Evolutionary conservation across 2,797 vertebrate genomes (phyloP).

Genomic region (Darevskia mixta): DNA sequence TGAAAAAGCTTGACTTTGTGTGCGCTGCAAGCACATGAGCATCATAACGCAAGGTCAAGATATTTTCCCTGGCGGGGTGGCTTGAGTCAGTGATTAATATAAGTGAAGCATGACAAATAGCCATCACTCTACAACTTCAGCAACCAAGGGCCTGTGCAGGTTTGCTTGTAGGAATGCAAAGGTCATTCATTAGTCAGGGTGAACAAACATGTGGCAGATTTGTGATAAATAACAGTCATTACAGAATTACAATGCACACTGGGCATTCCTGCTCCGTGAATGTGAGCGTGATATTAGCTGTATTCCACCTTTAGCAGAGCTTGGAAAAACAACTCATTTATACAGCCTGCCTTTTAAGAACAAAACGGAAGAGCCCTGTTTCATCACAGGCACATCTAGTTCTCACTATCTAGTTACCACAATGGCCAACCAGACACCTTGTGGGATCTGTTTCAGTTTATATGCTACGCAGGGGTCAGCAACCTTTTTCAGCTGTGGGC

Average conservation of each 20-base stretch:
- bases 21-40: background rate
- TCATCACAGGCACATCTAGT: no score
- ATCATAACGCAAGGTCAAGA: slow-evolving; percentile 45
- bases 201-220: slow-evolving; percentile 77
- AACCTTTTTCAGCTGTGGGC: no score
- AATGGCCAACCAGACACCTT: no score
- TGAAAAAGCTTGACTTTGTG: slow-evolving; percentile 47
- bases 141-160: slow-evolving; percentile 67
- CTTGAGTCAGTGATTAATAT: slow-evolving; percentile 69
- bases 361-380: slow-evolving; percentile 13
- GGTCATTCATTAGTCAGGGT: slow-evolving; percentile 85
- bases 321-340: slow-evolving; percentile 39
- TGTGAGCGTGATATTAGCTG: slow-evolving; percentile 59
- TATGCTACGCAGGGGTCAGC: no score
- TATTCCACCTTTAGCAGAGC: slow-evolving; percentile 57
- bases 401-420: no score
- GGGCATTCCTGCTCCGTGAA: slow-evolving; percentile 75
- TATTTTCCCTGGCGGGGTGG: slow-evolving; percentile 62
- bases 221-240: slow-evolving; percentile 86
- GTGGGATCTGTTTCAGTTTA: no score
- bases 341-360: slow-evolving; percentile 13
- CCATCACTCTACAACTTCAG: slow-evolving; percentile 65
- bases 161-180: slow-evolving; percentile 80
- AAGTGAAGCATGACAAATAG: slow-evolving; percentile 86
- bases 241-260: slow-evolving; percentile 76